phyloP scores from a whole-genome alignment of 2,797 vertebrate genomes.

The Anableps anableps region DNA sequence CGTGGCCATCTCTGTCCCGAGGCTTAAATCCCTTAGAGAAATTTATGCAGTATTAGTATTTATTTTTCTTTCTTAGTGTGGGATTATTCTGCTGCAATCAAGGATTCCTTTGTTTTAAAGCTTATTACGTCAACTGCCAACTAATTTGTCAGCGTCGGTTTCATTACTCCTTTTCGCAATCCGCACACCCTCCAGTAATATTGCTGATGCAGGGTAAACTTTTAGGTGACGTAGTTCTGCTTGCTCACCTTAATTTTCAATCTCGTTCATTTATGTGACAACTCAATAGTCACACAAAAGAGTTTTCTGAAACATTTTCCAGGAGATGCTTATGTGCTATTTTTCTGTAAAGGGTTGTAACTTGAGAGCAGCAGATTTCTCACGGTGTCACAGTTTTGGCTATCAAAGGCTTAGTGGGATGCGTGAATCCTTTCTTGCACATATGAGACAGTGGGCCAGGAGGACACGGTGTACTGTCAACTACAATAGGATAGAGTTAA shows the following conservation, averaged over 20 bases:
- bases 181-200: neutral
- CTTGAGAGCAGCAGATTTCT: constrained; percentile 2
- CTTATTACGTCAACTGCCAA: neutral
- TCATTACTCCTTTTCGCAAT: neutral
- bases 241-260: neutral
- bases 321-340: neutral
- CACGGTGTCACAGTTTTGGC: neutral
- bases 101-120: neutral
- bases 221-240: constrained; percentile 2
- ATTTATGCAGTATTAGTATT: neutral
- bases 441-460: neutral
- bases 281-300: neutral
- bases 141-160: neutral
- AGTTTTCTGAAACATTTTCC: constrained; percentile 8
- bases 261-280: neutral
- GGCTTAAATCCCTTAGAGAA: neutral
- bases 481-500: neutral
- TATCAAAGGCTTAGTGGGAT: neutral
- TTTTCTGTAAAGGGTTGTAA: neutral
- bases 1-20: neutral
- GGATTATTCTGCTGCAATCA: neutral
- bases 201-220: neutral
- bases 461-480: neutral
- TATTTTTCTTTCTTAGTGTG: neutral
- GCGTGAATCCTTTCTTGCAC: neutral